Conservation (phyloP, 2,797 vertebrate genomes). For the Aythya fuligula region DNA sequence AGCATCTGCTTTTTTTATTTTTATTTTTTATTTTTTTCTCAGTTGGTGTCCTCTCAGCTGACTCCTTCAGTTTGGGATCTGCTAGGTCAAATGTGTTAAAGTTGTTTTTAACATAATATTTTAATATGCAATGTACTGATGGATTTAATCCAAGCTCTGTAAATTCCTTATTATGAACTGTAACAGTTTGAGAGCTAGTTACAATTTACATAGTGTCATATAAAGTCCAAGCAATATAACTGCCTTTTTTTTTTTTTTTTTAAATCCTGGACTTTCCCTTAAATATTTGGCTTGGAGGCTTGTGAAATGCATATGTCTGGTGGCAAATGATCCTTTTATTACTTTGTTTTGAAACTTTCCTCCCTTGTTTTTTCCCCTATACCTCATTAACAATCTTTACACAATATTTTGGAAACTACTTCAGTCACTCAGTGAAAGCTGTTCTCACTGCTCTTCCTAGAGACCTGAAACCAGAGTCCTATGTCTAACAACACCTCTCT, state of each 20-base stretch:
- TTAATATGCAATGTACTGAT: not conserved
- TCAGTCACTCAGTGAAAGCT: not conserved
- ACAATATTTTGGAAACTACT: not conserved
- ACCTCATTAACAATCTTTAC: not conserved
- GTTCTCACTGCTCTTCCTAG: not conserved
- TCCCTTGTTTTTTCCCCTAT: not conserved
- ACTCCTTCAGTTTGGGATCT: not conserved
- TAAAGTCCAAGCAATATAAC: not conserved
- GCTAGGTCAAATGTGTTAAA: not conserved
- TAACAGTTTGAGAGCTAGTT: not conserved
- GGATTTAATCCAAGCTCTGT: not conserved
- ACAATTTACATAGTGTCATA: not conserved
- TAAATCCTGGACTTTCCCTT: not conserved
- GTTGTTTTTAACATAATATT: not conserved
- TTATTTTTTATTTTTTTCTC: not conserved
- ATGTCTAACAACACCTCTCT: not conserved
- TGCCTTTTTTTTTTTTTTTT: not conserved
- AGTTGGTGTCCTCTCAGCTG: not conserved
- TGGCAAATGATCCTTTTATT: not conserved
- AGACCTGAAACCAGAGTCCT: not conserved
- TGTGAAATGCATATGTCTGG: not conserved
- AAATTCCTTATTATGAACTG: not conserved
- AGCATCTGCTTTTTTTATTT: not conserved
- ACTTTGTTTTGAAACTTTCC: not conserved
- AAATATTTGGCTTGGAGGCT: not conserved